Evolutionary conservation across 2,888 invertebrate species (phyloP), one percentile per base, ranked within the genome.

Genomic region (Monoplex corrugatus): DNA sequence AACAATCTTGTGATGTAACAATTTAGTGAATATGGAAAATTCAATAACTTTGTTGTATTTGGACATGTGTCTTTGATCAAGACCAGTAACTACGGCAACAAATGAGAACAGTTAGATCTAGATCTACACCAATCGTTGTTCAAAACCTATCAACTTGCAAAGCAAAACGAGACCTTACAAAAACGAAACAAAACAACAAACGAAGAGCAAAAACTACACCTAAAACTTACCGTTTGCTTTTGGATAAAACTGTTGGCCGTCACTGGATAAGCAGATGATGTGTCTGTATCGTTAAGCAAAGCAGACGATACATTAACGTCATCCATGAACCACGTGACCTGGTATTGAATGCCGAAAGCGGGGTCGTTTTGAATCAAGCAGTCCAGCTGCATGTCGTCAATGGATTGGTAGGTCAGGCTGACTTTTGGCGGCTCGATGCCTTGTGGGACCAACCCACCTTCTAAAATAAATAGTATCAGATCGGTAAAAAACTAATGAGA

Each of bases 321-420:
- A 32, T 90, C 89, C 43, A 90, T 87, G 84, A 88, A 91, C 93
- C 93, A 93, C 8, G 91, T 92, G 63, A 93, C 90, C 84, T 89
- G 86, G 88, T 93, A 92, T 83, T 90, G 91, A 8, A 93, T 88
- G 35, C 90, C 87, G 63, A 90, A 89, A n/a, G 89, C 90, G 0
- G 32, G 38, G 8, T 89, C 35, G 43, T 91, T 90, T 23, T 80
- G 83, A 16, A 91, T 57, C 10, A 8, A 23, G 84, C 92, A 92
- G 32, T 68, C 75, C 57, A 92, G 87, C 63, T 89, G 75, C 44
- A 92, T 85, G 83, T 87, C 45, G 13, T 90, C 90, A 40, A 83
- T 13, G 16, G 88, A 86, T 16, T 28, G 38, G 68, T 89, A 92
- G 16, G 40, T 50, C n/a, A 92, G 75, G 43, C 86, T 75, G 5